Evolutionary conservation across 2,888 invertebrate species (phyloP).

Genomic region (Parnassius orleans): DNA sequence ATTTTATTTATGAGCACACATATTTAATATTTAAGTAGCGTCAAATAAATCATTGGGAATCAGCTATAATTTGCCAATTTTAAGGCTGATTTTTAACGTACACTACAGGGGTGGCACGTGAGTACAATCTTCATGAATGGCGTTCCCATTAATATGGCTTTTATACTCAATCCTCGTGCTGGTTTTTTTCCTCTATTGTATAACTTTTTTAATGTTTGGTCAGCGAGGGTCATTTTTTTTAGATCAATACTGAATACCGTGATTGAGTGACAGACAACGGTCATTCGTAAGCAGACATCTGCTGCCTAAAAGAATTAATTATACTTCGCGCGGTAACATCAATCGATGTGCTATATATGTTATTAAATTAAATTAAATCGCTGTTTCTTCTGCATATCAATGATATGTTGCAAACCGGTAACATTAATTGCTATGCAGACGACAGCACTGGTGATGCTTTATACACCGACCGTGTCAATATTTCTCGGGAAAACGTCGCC

Average conservation of each 20-base stretch:
- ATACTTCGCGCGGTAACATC: conserved; percentile 8
- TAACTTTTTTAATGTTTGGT: conserved; percentile 61
- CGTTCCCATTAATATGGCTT: conserved; percentile 58
- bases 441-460: no score
- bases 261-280: conserved; percentile 78
- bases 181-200: conserved; percentile 57
- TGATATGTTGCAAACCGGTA: no score
- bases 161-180: conserved; percentile 57
- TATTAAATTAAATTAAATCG: no score
- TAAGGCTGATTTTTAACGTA: conserved; percentile 40
- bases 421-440: no score
- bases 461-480: no score
- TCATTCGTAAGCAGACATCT: conserved; percentile 66
- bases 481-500: no score
- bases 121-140: conserved; percentile 49
- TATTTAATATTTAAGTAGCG: no score
- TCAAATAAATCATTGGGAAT: conserved; percentile 16
- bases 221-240: conserved; percentile 77
- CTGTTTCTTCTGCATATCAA: no score
- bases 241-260: conserved; percentile 41
- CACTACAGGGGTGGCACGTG: conserved; percentile 54
- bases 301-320: conserved; percentile 31
- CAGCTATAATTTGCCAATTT: conserved; percentile 35
- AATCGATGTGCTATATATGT: no score
- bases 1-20: no score